A percentile compares a stretch with the other conserved stretches of the same genome.
These are phyloP conservation scores for Blastomussa wellsi DNA, from an alignment of 92 coral and sea anemone species.

Conservation along the genomic window DNA sequence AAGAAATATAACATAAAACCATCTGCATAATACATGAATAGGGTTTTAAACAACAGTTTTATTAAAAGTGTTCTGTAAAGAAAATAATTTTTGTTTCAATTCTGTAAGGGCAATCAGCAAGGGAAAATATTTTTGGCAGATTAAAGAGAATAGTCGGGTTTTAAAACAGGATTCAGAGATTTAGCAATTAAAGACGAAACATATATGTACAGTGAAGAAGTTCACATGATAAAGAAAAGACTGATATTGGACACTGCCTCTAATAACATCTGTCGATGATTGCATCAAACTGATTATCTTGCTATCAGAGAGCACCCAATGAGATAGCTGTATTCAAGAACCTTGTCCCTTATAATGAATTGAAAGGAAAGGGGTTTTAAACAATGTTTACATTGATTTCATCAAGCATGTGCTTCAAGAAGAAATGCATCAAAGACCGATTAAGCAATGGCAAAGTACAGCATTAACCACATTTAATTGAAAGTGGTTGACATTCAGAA, in stretches of 20 bases:
- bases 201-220: too few species aligned
- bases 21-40: conserved; percentile 21
- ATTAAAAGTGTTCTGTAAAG: conserved; percentile 2
- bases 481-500: neutral
- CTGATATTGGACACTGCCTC: neutral
- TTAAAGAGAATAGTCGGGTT: neutral
- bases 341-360: neutral
- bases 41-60: conserved; percentile 11
- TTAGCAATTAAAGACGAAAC: too few species aligned
- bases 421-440: neutral
- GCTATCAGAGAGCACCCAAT: neutral
- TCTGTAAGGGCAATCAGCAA: neutral
- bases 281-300: neutral
- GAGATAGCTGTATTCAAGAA: neutral
- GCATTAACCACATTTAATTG: neutral
- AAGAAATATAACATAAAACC: conserved; percentile 16
- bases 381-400: neutral
- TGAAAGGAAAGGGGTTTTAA: neutral
- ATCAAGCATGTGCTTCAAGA: neutral
- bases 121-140: neutral
- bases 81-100: neutral
- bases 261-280: neutral
- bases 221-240: neutral
- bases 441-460: neutral
- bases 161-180: neutral